Percentiles rank a stretch among this genome's conserved stretches.
Conservation (phyloP, 1,140 invertebrate genomes). For the Conus ventricosus region DNA sequence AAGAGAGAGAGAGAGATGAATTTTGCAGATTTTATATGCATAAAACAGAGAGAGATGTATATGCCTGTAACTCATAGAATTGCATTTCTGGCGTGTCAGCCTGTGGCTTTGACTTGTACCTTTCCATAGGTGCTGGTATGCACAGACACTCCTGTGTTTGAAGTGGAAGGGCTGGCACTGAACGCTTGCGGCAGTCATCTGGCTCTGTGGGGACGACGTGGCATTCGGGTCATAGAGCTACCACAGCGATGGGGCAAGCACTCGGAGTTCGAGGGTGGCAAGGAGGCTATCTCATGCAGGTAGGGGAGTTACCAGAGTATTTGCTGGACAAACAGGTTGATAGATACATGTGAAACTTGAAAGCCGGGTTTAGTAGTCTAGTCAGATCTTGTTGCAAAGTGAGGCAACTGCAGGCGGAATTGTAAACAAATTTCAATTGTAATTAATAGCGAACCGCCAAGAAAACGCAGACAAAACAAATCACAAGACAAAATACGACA, state of each 20-base stretch:
- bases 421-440: background rate
- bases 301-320: constrained; percentile 26
- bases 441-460: too few species aligned
- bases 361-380: background rate
- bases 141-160: constrained; percentile 70
- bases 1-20: too few species aligned
- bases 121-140: constrained; percentile 69
- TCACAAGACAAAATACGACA: too few species aligned
- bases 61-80: too few species aligned
- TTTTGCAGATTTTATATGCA: too few species aligned
- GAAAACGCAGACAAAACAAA: too few species aligned
- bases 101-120: too few species aligned
- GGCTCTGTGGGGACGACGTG: constrained; percentile 69
- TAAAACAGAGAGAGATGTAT: too few species aligned
- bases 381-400: background rate
- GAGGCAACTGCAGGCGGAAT: background rate
- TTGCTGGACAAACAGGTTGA: too few species aligned
- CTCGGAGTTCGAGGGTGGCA: constrained; percentile 66
- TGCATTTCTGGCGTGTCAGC: too few species aligned
- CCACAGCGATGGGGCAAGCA: constrained; percentile 72
- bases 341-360: background rate
- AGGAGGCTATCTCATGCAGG: constrained; percentile 66
- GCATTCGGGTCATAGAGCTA: constrained; percentile 71
- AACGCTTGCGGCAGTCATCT: constrained; percentile 67
- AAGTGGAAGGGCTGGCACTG: constrained; percentile 69